Evolutionary conservation across 2,113 vertebrate genomes (phyloP).

Genomic region (Pitta sordida): DNA sequence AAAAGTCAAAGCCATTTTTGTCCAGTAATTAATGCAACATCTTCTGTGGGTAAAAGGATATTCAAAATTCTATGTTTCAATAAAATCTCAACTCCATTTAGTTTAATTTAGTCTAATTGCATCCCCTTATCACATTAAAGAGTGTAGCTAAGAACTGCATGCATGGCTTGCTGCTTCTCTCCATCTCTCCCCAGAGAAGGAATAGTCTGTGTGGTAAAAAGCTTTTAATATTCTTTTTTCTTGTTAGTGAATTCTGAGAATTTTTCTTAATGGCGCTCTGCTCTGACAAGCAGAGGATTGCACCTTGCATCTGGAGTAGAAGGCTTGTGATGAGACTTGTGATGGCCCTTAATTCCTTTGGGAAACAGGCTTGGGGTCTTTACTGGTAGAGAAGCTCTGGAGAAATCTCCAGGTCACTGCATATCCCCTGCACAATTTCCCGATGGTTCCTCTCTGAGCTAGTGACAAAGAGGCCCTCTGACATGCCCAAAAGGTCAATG

Average conservation of each 20-base stretch:
- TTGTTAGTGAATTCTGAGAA: background rate
- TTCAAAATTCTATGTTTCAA: background rate
- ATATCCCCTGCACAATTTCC: background rate
- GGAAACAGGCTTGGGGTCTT: background rate
- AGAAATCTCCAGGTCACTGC: background rate
- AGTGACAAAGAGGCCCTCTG: background rate
- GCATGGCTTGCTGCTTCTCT: background rate
- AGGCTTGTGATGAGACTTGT: background rate
- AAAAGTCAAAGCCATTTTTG: background rate
- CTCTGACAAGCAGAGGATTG: background rate
- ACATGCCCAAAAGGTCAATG: background rate
- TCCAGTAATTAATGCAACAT: background rate
- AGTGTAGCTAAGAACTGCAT: background rate
- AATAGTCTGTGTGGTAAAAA: background rate
- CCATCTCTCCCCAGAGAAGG: background rate
- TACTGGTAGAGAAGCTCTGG: background rate
- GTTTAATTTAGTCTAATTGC: background rate
- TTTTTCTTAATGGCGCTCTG: background rate
- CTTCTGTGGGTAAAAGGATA: background rate
- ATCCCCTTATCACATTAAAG: background rate
- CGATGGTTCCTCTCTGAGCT: background rate
- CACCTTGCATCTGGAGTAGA: background rate
- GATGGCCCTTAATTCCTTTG: background rate
- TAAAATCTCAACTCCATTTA: background rate
- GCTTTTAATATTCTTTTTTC: background rate